phyloP scores from a whole-genome alignment of 2,797 vertebrate genomes.

The Characodon lateralis region DNA sequence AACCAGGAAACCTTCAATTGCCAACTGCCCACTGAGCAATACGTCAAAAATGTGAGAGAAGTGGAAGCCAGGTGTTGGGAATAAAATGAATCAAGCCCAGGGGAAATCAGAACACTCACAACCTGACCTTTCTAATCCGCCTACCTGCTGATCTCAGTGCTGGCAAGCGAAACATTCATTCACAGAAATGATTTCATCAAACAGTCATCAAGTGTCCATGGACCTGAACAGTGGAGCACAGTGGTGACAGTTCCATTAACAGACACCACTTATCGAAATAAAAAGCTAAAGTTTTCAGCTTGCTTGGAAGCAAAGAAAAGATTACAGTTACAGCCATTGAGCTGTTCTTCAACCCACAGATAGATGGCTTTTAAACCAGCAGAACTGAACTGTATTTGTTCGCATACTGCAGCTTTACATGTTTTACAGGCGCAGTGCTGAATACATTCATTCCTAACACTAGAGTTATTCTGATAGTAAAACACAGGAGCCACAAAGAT shows the following conservation, averaged over 20 bases:
- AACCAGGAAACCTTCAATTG: constrained; percentile 32
- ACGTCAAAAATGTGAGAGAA: constrained; percentile 33
- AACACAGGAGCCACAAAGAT: constrained; percentile 18
- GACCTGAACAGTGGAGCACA: constrained; percentile 37
- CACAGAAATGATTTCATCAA: constrained; percentile 52
- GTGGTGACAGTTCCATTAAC: constrained; percentile 60
- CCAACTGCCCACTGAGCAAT: constrained; percentile 50
- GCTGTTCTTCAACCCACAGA: constrained; percentile 31
- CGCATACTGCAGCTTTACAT: constrained; percentile 26
- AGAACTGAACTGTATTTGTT: constrained; percentile 54
- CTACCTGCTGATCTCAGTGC: constrained; percentile 30
- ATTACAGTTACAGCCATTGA: constrained; percentile 57
- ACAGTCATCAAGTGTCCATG: constrained; percentile 49
- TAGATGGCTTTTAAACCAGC: constrained; percentile 43
- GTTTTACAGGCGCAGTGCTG: constrained; percentile 21
- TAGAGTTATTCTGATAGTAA: constrained; percentile 25
- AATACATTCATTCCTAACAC: constrained; percentile 18
- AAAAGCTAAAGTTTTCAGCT: constrained; percentile 28
- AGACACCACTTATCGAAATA: constrained; percentile 40
- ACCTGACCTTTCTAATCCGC: constrained; percentile 32
- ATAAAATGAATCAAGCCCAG: constrained; percentile 28
- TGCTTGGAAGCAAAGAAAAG: constrained; percentile 47
- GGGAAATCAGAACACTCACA: constrained; percentile 48
- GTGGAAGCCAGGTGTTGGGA: constrained; percentile 31
- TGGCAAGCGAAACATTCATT: constrained; percentile 32